These are phyloP conservation scores for Piprites chloris DNA, from an alignment of 2,113 vertebrate species.

Conservation along the genomic window DNA sequence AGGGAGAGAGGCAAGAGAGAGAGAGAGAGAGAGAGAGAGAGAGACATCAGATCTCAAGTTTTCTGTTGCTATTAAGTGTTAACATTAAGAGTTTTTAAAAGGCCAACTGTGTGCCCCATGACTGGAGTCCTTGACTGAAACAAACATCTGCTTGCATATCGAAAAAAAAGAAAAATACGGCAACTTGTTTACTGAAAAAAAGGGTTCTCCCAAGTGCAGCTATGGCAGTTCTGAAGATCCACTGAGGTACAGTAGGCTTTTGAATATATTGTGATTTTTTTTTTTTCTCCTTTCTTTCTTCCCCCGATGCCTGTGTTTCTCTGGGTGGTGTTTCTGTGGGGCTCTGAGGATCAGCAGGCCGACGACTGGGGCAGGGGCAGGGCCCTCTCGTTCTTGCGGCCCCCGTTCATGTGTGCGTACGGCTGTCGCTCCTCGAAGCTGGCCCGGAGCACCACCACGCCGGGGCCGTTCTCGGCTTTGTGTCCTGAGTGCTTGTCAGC, in stretches of 20 bases:
- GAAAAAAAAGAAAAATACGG: constrained; percentile 66
- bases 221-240: constrained; percentile 80
- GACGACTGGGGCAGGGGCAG: constrained; percentile 97
- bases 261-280: constrained; percentile 66
- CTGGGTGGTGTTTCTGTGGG: neutral
- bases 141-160: constrained; percentile 79
- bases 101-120: constrained; percentile 72
- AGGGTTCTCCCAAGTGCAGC: constrained; percentile 78
- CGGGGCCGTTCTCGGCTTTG: constrained; percentile 85
- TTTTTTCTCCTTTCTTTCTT: constrained; percentile 19
- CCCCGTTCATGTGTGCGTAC: constrained; percentile 98
- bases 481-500: constrained; percentile 89
- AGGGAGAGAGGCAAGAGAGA: neutral
- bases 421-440: constrained; percentile 93
- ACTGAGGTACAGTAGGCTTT: constrained; percentile 87
- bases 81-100: constrained; percentile 75
- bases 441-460: constrained; percentile 84
- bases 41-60: constrained; percentile 70
- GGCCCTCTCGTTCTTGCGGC: constrained; percentile 90
- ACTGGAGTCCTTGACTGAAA: constrained; percentile 72
- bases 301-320: neutral
- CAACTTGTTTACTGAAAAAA: constrained; percentile 74
- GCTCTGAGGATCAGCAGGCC: constrained; percentile 88
- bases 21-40: neutral
- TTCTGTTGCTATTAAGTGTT: constrained; percentile 75